phyloP scores from a whole-genome alignment of 2,888 invertebrate species.

The Standfussiana lucernea region DNA sequence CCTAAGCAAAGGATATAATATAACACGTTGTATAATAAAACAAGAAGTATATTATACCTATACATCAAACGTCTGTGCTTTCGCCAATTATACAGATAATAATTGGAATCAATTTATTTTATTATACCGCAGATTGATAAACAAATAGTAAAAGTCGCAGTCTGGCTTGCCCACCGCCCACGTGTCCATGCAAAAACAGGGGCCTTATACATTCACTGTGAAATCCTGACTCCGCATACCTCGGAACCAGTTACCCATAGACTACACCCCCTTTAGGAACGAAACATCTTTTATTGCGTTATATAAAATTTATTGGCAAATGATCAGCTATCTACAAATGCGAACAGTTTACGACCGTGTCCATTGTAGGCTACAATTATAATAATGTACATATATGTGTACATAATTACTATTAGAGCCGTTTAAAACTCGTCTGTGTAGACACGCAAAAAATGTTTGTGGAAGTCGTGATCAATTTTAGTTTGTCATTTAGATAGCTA shows the following conservation, averaged over 20 bases:
- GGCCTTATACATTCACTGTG: conserved; percentile 54
- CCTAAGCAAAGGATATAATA: conserved; percentile 49
- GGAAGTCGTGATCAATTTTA: conserved; percentile 64
- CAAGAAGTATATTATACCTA: conserved; percentile 40
- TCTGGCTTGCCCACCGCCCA: conserved; percentile 71
- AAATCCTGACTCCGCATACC: conserved; percentile 67
- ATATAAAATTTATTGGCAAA: conserved; percentile 35
- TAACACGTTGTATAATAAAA: conserved; percentile 61
- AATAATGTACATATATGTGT: conserved; percentile 33
- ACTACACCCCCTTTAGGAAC: conserved; percentile 26
- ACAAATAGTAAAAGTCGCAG: conserved; percentile 72
- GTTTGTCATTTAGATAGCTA: conserved; percentile 64
- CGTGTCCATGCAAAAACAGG: conserved; percentile 64
- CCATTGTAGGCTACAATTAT: conserved; percentile 41
- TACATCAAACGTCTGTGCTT: conserved; percentile 67
- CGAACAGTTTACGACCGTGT: conserved; percentile 29
- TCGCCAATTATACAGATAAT: conserved; percentile 73
- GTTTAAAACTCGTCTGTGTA: conserved; percentile 33
- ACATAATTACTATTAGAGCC: conserved; percentile 37
- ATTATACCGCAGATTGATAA: conserved; percentile 66
- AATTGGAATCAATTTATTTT: conserved; percentile 73
- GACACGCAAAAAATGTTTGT: conserved; percentile 54
- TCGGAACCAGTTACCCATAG: conserved; percentile 65
- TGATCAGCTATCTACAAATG: conserved; percentile 30
- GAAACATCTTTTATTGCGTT: conserved; percentile 47